Base-by-base conservation (phyloP, 2,888 invertebrate species). In the Drosophila colorata region DNA sequence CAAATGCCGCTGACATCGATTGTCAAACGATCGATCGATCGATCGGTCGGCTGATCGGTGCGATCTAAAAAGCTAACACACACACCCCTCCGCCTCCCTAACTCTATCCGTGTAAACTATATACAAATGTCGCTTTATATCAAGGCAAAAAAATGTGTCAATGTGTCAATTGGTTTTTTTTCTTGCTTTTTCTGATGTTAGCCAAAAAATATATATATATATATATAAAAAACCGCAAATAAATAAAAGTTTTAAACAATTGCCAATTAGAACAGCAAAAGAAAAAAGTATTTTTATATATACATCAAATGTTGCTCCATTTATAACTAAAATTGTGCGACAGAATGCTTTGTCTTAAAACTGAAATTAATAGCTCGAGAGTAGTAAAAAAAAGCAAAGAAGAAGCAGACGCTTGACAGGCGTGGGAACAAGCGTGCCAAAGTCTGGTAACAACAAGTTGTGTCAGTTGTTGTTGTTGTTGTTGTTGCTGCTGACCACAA, bases 111-210 rank as follows among this genome's bases (percentile, higher is more conserved):
- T 38, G n/a, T 61, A 23, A 9, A 18, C 28, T 35, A 59, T 46
- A 35, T 38, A 37, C 14, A 57, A 28, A 57, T 48, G 51, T 33
- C 56, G 38, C 43, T 31, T 16, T 18, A 14, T 47, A 46, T 64
- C 80, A 73, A 80, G 80, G 69, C 59, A 47, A 56, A 74, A 74
- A 85, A 87, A 87, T 88, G 87, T 88, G 84, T 87, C 88, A 85
- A 80, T 87, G 76, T 88, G 88, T 78, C 87, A 87, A 83, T 80
- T 78, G 87, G 49, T 51, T 69, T 68, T 73, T 64, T 58, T 67
- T 68, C 20, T 28, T 28, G 0, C 31, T 9, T 53, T 61, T 57
- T 46, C 23, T 51, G 41, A 55, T 47, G 23, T n/a, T 64, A 58
- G 35, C 18, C 35, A 56, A 77, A 72, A 71, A 73, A 67, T 71